Base-by-base conservation (phyloP, 1,140 invertebrate genomes). In the Drosophila lacteicornis region DNA sequence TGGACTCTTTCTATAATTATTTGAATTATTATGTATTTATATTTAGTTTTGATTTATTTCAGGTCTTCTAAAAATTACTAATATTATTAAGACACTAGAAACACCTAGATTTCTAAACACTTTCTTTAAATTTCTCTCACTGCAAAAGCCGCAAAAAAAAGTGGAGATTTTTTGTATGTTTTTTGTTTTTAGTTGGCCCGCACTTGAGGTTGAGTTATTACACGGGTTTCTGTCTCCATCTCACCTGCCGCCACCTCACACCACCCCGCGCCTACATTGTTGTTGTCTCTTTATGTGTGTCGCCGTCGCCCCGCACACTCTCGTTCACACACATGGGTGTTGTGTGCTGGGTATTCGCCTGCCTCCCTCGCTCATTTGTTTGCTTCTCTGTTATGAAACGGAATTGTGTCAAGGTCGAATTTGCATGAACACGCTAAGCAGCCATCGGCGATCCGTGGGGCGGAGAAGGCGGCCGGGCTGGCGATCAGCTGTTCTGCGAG, bases 391-490 rank as follows among this genome's bases (percentile, higher is more conserved):
- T 88, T 90, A 79, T 88, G 84, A 90, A 88, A 90, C 75, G 78
- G 75, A 88, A 88, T 88, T 88, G 84, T 88, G 84, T 88, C 84
- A 88, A 88, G 84, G 84, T 90, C 84, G 75, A 84, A 88, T 88
- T 88, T 88, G 86, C 84, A 88, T 88, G 85, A 88, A 84, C 85
- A 90, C 78, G 84, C 78, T 88, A 88, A 88, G 85, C 85, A 76
- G 53, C 42, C 33, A 53, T 42, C 42, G 69, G 36, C 17, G 69
- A 43, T 53, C 42, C 15, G 27, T 17, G 45, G 46, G n/a, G 17
- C 7, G 25, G 43, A 3, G 42, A 25, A 9, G 51, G 25, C 33
- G 43, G n/a, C 8, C 30, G 30, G 22, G 4, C 30, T 11, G 40
- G 40, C 62, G 19, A 61, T 66, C 84, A 66, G 76, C 76, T 77